Evolutionary conservation across 2,888 invertebrate genomes (phyloP), one percentile per base, ranked within the genome.

Genomic region (Pristionchus japonicus): DNA sequence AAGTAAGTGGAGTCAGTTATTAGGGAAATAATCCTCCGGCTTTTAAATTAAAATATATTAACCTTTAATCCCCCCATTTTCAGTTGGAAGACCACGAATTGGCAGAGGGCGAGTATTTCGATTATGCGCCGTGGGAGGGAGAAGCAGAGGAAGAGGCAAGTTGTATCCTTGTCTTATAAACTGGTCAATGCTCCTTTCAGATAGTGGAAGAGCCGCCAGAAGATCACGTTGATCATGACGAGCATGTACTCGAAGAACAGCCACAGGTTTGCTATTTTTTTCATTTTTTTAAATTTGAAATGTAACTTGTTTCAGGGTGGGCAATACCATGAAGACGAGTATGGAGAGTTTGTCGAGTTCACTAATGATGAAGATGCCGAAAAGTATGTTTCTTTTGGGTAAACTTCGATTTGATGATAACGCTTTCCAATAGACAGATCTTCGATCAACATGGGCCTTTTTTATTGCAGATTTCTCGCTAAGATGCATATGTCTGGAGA

Each of bases 81-180:
- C 27, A 80, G 80, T 49, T 80, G 27, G 80, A 31, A 1, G 49
- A 31, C 1, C 47, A 49, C 34, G 80, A 49, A 3, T 37, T 80
- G 80, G 80, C 47, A 6, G 80, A 80, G 15, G 80, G 80, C 11
- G 80, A 77, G 43, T 77, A 77, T 31, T 80, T 49, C 37, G 27
- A 17, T 3, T 49, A 49, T 31, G 13, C 27, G 37, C 74, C 37
- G 15, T 80, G 80, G 80, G 80, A 80, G 15, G 80, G 80, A 80
- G 80, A 80, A 9, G 40, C 74, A 17, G 47, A 80, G 17, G 80
- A 80, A 40, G 80, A 80, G 49, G 80, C 17, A 49, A 9, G 67
- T 17, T 6, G 15, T 3, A 17, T 80, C 6, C 27, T 17, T 1
- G 1, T 49, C 47, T 1, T 17, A 43, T 43, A 43, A 43, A 43